These are phyloP conservation scores for Mycteria americana DNA, from an alignment of 2,797 vertebrate species.

Conservation along the genomic window DNA sequence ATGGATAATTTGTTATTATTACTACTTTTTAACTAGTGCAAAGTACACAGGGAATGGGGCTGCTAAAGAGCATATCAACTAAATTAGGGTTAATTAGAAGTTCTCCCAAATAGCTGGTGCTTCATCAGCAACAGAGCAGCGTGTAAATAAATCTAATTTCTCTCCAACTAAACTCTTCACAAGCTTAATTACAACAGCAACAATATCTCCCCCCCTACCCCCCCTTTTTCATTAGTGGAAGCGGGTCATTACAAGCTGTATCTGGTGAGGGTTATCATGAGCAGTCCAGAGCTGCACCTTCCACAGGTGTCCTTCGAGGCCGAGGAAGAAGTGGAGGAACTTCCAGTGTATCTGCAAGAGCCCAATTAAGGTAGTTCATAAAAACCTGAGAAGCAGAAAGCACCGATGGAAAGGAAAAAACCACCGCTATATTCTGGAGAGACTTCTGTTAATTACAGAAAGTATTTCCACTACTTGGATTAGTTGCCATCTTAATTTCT, in stretches of 20 bases:
- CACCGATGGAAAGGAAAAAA: constrained; percentile 22
- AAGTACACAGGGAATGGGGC: constrained; percentile 47
- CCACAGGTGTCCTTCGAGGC: constrained; percentile 68
- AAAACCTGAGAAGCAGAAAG: constrained; percentile 55
- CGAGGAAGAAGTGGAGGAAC: constrained; percentile 31
- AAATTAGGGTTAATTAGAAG: constrained; percentile 91
- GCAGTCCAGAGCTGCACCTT: constrained; percentile 59
- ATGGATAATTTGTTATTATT: constrained; percentile 41
- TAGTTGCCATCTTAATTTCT: not conserved
- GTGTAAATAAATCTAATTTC: constrained; percentile 93
- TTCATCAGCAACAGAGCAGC: constrained; percentile 84
- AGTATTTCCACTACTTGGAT: not conserved
- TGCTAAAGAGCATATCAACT: constrained; percentile 69
- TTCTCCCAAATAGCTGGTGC: constrained; percentile 79
- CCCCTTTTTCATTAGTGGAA: constrained; percentile 71
- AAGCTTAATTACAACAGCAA: constrained; percentile 90
- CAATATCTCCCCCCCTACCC: constrained; percentile 43
- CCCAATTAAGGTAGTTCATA: constrained; percentile 67
- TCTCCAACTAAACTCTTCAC: constrained; percentile 77
- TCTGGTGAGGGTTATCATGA: constrained; percentile 57
- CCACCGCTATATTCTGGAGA: constrained; percentile 23
- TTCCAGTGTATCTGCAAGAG: constrained; percentile 48
- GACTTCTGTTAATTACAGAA: constrained; percentile 47
- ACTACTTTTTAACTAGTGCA: constrained; percentile 58
- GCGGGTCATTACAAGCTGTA: constrained; percentile 67